phyloP scores from a whole-genome alignment of 2,113 vertebrate genomes.

The Rhizomys pruinosus region DNA sequence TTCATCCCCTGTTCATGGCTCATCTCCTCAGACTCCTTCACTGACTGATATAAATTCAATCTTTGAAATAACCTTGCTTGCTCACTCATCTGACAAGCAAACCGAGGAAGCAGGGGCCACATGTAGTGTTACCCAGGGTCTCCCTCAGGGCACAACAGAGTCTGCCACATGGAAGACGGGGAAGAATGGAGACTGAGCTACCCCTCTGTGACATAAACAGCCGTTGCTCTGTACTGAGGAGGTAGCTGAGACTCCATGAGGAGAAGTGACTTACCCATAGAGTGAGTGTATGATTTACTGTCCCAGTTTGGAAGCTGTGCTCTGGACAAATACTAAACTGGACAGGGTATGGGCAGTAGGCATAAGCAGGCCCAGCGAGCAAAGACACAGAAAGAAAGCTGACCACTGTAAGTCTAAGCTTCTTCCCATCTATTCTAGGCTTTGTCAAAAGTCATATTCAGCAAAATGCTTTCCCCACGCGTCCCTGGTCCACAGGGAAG shows the following conservation, averaged over 20 bases:
- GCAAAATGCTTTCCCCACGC: neutral
- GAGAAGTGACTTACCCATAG: neutral
- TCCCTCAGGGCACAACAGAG: neutral
- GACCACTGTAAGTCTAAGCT: neutral
- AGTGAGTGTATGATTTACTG: neutral
- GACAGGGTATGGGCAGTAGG: neutral
- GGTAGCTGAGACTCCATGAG: neutral
- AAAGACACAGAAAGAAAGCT: neutral
- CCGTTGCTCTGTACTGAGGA: neutral
- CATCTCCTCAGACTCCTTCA: neutral
- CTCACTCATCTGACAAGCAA: neutral
- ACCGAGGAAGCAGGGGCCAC: neutral
- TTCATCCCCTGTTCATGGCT: neutral
- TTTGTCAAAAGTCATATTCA: constrained; percentile 31
- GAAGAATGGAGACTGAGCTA: neutral
- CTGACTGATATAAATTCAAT: neutral
- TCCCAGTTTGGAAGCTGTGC: neutral
- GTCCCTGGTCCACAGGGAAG: neutral
- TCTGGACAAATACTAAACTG: neutral
- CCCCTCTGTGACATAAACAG: neutral
- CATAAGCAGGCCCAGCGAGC: neutral
- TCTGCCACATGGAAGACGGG: neutral
- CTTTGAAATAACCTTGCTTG: neutral
- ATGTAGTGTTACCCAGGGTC: no score
- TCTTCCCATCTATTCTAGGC: neutral